Evolutionary conservation across 2,113 vertebrate genomes (phyloP).

Genomic region (Phaethornis superciliosus): DNA sequence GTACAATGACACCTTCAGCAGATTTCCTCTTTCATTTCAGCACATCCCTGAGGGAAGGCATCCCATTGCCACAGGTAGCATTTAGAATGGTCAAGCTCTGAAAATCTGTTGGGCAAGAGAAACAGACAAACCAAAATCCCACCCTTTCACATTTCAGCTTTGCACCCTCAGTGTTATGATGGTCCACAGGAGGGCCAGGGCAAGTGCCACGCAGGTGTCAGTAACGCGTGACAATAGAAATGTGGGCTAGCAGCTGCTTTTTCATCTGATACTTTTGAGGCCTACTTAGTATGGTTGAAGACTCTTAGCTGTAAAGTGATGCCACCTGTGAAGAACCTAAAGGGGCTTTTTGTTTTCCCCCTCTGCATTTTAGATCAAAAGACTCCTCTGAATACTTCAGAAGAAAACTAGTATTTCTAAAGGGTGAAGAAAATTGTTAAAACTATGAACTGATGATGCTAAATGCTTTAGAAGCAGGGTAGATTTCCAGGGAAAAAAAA

Average conservation of each 20-base stretch:
- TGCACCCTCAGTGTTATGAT: neutral
- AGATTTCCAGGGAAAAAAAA: neutral
- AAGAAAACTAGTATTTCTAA: neutral
- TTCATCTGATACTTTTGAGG: neutral
- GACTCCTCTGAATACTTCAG: neutral
- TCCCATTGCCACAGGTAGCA: neutral
- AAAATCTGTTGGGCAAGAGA: neutral
- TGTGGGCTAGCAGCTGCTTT: neutral
- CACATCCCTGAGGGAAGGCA: neutral
- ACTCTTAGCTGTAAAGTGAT: neutral
- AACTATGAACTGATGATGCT: neutral
- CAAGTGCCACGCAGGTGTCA: neutral
- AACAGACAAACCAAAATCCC: neutral
- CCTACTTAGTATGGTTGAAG: neutral
- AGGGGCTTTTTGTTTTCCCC: fast-evolving
- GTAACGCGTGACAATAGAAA: neutral
- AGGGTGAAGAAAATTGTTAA: neutral
- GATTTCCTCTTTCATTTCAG: neutral
- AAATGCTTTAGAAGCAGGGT: neutral
- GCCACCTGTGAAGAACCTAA: neutral
- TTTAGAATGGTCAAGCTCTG: neutral
- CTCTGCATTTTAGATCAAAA: neutral
- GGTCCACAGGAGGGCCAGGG: neutral
- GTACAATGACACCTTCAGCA: neutral
- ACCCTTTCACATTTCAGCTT: fast-evolving